A percentile compares a stretch with the other conserved stretches of the same genome.
Conservation (phyloP, 2,797 vertebrate genomes). For the Catostomus latipinnis region DNA sequence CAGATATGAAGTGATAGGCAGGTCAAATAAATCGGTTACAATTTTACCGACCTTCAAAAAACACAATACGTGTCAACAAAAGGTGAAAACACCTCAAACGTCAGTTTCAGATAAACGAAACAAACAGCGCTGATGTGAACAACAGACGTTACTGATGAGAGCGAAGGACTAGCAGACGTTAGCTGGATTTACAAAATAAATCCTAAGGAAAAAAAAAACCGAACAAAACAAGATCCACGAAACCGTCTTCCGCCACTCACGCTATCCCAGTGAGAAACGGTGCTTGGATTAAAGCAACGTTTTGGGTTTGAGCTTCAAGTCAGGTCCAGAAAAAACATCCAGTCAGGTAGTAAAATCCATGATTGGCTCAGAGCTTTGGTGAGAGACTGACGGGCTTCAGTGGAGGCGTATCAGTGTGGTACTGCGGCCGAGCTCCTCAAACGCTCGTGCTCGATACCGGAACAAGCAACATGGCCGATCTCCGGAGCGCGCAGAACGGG, state of each 20-base stretch:
- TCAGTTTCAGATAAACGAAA: conserved; percentile 28
- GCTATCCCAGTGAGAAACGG: conserved; percentile 41
- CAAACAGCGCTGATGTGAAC: not conserved
- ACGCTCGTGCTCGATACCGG: conserved; percentile 77
- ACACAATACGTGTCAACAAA: conserved; percentile 37
- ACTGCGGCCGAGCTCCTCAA: conserved; percentile 69
- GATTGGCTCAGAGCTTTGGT: conserved; percentile 57
- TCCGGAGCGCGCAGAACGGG: conserved; percentile 70
- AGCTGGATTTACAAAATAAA: not conserved
- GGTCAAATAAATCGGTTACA: conserved; percentile 10
- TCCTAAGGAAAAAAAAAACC: not conserved
- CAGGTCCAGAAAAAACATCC: conserved; percentile 73
- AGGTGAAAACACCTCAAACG: conserved; percentile 22
- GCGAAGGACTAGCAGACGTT: not conserved
- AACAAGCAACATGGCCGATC: conserved; percentile 87
- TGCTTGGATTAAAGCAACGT: conserved; percentile 25
- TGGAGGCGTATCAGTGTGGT: conserved; percentile 71
- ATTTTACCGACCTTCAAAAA: conserved; percentile 47
- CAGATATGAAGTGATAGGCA: conserved; percentile 50
- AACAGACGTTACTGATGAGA: conserved; percentile 50
- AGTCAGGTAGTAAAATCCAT: conserved; percentile 76
- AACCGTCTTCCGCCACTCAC: conserved; percentile 29
- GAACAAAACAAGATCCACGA: conserved; percentile 23
- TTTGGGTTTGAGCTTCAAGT: conserved; percentile 1
- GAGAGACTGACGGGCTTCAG: conserved; percentile 67